Percentiles rank a stretch among this genome's conserved stretches.
Evolutionary conservation across 2,797 vertebrate species (phyloP).

Genomic region (Trematomus bernacchii): DNA sequence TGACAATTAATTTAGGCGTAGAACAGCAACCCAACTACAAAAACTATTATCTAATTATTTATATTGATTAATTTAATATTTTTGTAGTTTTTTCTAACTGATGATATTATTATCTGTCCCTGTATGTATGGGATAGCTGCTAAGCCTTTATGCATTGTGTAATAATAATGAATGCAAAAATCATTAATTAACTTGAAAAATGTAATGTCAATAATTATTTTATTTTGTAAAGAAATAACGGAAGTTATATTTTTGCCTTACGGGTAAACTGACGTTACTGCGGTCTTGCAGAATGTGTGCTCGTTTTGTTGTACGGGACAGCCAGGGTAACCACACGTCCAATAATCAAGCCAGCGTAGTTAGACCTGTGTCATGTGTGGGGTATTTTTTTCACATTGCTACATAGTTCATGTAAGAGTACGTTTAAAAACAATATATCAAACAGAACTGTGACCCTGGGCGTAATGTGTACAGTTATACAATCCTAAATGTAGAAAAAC

Average conservation of each 20-base stretch:
- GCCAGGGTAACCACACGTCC: background rate
- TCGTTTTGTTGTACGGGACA: constrained; percentile 33
- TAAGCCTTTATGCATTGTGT: background rate
- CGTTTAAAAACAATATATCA: too few species aligned
- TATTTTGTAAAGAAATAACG: constrained; percentile 19
- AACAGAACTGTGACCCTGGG: accelerated
- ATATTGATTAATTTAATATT: background rate
- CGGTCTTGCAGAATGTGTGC: constrained; percentile 1
- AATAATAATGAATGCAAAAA: too few species aligned
- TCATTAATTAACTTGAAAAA: background rate
- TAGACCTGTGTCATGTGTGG: too few species aligned
- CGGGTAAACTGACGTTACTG: constrained; percentile 19
- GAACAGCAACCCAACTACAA: too few species aligned
- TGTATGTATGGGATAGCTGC: background rate
- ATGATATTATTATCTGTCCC: background rate
- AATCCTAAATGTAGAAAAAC: background rate
- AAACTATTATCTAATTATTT: too few species aligned
- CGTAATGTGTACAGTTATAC: background rate
- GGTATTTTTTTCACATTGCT: too few species aligned
- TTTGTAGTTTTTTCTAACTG: background rate
- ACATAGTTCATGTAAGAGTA: accelerated
- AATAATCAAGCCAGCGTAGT: background rate
- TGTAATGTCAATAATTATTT: background rate
- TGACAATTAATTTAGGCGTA: too few species aligned
- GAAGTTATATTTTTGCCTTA: accelerated